phyloP scores from a whole-genome alignment of 37 sponge, comb jelly and placozoan species.

The Diacarnus erythraeanus region DNA sequence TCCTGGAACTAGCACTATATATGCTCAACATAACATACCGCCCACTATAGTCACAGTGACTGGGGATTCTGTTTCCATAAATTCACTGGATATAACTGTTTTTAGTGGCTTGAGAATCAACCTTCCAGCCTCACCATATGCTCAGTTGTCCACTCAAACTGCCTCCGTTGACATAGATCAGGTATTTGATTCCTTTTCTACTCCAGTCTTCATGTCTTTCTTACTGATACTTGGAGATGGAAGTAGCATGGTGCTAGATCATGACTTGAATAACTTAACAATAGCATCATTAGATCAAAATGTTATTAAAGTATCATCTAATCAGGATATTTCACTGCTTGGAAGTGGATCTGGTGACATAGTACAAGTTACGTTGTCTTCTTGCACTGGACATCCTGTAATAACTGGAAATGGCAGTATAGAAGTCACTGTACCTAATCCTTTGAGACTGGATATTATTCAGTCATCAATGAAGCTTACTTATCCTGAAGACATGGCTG shows the following conservation, averaged over 20 bases:
- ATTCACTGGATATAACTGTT: slow-evolving; percentile 37
- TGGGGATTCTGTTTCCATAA: neutral
- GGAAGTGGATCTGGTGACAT: slow-evolving; percentile 40
- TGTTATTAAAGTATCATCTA: slow-evolving; percentile 11
- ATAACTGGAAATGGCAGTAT: neutral
- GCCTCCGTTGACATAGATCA: slow-evolving; percentile 27
- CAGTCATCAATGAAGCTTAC: slow-evolving; percentile 32
- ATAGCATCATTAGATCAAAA: slow-evolving; percentile 39
- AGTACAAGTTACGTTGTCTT: slow-evolving; percentile 19
- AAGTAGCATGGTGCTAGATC: slow-evolving; percentile 24
- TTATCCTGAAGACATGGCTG: slow-evolving; percentile 30
- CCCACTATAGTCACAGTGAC: slow-evolving; percentile 31
- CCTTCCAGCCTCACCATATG: slow-evolving; percentile 18
- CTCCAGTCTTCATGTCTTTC: slow-evolving; percentile 15
- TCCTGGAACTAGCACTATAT: slow-evolving; percentile 49
- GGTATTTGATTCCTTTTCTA: slow-evolving; percentile 12
- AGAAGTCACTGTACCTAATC: slow-evolving; percentile 28
- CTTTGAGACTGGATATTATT: slow-evolving; percentile 3
- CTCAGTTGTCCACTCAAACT: slow-evolving; percentile 4
- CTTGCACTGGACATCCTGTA: slow-evolving; percentile 22
- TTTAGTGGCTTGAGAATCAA: slow-evolving; percentile 35
- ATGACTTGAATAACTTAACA: neutral
- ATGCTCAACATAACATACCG: slow-evolving; percentile 1
- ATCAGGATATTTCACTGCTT: neutral
- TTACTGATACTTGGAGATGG: slow-evolving; percentile 13